These are phyloP conservation scores for Axinella damicornis DNA, from an alignment of 37 sponge, comb jelly and placozoan genomes.

Conservation along the genomic window DNA sequence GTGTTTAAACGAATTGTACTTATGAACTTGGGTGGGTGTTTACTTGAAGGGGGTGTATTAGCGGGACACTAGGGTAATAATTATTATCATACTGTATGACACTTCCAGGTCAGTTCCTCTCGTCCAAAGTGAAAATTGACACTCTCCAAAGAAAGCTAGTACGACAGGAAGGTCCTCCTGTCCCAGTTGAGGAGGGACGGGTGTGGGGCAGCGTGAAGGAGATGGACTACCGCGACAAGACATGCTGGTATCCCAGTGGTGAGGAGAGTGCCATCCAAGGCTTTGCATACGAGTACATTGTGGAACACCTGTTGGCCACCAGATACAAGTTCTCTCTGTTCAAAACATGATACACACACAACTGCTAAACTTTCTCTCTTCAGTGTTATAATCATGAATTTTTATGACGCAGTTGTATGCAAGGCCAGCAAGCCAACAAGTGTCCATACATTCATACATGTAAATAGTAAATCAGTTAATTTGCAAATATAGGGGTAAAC, in stretches of 20 bases:
- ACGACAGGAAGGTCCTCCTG: not conserved
- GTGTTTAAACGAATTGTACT: too few species aligned
- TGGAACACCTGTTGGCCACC: conserved; percentile 6
- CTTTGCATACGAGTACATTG: conserved; percentile 19
- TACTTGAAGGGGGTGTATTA: too few species aligned
- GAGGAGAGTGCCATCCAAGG: conserved; percentile 20
- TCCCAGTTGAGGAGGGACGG: not conserved
- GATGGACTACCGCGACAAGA: not conserved
- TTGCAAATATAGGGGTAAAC: too few species aligned
- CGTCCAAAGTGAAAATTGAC: conserved; percentile 16
- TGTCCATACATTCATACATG: too few species aligned
- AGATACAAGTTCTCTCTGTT: not conserved
- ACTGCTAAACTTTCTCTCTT: too few species aligned
- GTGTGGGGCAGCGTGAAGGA: conserved; percentile 40
- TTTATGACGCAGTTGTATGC: too few species aligned
- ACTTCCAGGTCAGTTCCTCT: conserved; percentile 29
- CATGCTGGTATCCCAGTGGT: conserved; percentile 37
- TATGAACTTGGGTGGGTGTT: too few species aligned
- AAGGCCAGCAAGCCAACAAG: too few species aligned
- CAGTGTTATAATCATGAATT: too few species aligned
- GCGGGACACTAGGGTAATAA: too few species aligned
- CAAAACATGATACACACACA: not conserved
- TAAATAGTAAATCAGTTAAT: too few species aligned
- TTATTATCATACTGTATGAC: too few species aligned
- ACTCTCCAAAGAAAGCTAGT: not conserved